Conservation (phyloP, 2,113 vertebrate genomes). For the Pantherophis guttatus region DNA sequence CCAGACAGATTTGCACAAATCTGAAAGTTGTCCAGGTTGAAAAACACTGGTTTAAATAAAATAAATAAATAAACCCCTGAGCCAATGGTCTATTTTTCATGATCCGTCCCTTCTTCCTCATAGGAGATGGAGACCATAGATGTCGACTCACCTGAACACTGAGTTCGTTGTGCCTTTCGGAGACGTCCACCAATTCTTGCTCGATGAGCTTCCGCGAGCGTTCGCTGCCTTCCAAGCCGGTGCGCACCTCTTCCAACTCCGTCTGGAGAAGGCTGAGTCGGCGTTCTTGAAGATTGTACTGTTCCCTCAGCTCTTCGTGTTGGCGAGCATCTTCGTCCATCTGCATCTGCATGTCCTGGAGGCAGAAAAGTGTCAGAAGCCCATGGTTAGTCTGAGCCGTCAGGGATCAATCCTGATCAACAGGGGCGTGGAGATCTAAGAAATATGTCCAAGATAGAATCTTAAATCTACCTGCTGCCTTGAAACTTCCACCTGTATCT, state of each 20-base stretch:
- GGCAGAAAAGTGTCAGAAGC: background rate
- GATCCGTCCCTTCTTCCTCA: background rate
- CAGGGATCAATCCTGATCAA: background rate
- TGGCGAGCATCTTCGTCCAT: conserved; percentile 67
- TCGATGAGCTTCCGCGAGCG: conserved; percentile 63
- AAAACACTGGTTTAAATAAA: background rate
- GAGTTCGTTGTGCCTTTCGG: conserved; percentile 65
- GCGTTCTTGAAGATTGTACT: conserved; percentile 72
- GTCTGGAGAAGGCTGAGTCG: conserved; percentile 60
- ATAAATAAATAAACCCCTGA: background rate
- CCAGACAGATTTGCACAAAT: background rate
- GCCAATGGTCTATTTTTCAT: background rate
- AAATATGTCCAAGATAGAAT: background rate
- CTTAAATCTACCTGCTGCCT: background rate
- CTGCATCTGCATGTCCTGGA: conserved; percentile 70
- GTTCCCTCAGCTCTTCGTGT: conserved; percentile 70
- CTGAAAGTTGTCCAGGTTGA: background rate
- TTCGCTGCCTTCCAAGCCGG: conserved; percentile 65
- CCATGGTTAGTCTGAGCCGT: rapidly evolving
- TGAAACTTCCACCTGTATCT: background rate
- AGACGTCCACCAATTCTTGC: conserved; percentile 69
- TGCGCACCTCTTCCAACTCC: conserved; percentile 66
- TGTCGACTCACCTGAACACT: conserved; percentile 48
- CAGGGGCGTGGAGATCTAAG: background rate
- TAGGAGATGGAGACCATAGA: background rate